These are phyloP conservation scores for Ataeniobius toweri DNA, from an alignment of 2,797 vertebrate species.

Conservation along the genomic window DNA sequence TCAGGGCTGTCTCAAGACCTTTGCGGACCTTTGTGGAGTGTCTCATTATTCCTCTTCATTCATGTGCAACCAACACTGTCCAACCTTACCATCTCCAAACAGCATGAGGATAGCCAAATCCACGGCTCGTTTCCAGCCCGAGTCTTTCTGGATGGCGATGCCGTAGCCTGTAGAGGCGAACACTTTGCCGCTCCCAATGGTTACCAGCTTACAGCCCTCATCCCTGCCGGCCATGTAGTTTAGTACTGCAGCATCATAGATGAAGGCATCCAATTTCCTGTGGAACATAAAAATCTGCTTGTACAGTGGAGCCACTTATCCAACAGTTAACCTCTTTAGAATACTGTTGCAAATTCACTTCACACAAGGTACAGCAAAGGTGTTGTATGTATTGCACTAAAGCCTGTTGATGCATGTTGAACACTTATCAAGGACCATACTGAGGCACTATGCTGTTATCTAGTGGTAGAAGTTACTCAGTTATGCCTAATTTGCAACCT, in stretches of 20 bases:
- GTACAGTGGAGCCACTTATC: background rate
- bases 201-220: conserved; percentile 98
- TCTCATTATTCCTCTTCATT: background rate
- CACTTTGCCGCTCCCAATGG: conserved; percentile 96
- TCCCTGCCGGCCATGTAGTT: conserved; percentile 99
- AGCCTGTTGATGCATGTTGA: no score
- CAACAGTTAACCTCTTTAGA: no score
- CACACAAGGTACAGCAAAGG: no score
- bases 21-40: background rate
- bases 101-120: conserved; percentile 95
- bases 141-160: conserved; percentile 98
- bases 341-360: background rate
- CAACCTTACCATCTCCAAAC: conserved; percentile 89
- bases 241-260: conserved; percentile 97
- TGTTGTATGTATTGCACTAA: background rate
- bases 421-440: no score
- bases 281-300: conserved; percentile 14
- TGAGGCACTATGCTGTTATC: no score
- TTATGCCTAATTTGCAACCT: no score
- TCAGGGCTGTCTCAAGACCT: background rate
- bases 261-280: conserved; percentile 98
- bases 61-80: background rate
- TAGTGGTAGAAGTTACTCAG: no score
- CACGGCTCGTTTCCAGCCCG: conserved; percentile 96
- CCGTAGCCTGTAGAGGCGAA: conserved; percentile 98